Percentiles rank a stretch among this genome's conserved stretches.
phyloP scores from a whole-genome alignment of 2,888 invertebrate genomes.

The Rhamnusium bicolor region DNA sequence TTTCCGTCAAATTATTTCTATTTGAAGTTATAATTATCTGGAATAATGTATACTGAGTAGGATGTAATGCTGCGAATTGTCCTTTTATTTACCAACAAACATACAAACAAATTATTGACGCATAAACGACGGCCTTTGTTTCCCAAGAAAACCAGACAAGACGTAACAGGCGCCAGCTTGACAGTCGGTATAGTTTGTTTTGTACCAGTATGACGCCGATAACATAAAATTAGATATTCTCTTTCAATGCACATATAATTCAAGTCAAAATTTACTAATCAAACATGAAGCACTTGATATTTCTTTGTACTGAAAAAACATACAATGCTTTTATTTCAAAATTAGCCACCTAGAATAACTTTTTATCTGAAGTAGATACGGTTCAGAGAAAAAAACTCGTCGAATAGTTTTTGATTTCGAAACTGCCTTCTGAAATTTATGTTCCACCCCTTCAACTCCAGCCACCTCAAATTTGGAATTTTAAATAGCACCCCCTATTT shows the following conservation, averaged over 20 bases:
- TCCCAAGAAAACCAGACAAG: background rate
- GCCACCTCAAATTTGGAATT: no score
- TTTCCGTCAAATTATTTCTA: background rate
- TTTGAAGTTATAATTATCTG: background rate
- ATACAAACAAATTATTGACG: background rate
- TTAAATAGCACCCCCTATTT: no score
- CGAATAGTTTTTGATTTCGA: no score
- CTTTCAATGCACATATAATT: conserved; percentile 3
- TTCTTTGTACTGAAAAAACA: no score
- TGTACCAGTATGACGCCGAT: conserved; percentile 4
- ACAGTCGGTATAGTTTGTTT: conserved; percentile 1
- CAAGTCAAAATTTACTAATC: background rate
- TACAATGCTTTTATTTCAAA: no score
- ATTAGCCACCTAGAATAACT: no score
- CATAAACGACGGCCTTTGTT: background rate
- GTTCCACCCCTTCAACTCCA: no score
- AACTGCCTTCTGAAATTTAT: no score
- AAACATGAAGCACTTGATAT: no score
- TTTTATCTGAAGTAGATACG: no score
- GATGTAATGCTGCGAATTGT: background rate
- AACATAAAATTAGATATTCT: background rate
- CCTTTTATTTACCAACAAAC: background rate
- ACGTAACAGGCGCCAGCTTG: conserved; percentile 13
- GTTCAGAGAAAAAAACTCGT: no score
- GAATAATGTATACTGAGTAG: background rate